These are phyloP conservation scores for Sternotherus odoratus DNA, from an alignment of 2,797 vertebrate species.

Conservation along the genomic window DNA sequence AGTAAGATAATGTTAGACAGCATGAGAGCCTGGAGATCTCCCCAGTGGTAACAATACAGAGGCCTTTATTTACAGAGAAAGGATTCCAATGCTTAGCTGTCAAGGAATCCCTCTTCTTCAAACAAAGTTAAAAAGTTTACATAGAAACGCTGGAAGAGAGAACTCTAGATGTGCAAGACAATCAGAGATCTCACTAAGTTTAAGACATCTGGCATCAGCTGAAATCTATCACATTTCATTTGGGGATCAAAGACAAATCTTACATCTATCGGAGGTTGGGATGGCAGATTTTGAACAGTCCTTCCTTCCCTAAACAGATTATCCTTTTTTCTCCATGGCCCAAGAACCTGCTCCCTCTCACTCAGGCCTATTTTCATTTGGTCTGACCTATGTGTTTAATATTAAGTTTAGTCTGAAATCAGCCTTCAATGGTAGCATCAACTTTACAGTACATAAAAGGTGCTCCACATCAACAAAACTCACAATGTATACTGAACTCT, in stretches of 20 bases:
- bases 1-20: neutral
- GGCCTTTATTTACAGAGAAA: conserved; percentile 56
- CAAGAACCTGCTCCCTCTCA: conserved; percentile 65
- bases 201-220: conserved; percentile 84
- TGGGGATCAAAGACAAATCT: conserved; percentile 80
- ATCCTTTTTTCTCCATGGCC: conserved; percentile 61
- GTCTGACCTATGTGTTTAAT: conserved; percentile 8
- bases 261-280: conserved; percentile 71
- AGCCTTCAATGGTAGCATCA: conserved; percentile 12
- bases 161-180: conserved; percentile 78
- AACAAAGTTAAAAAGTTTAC: conserved; percentile 68
- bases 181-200: conserved; percentile 77
- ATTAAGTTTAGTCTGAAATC: conserved; percentile 2
- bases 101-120: conserved; percentile 76
- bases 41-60: conserved; percentile 61
- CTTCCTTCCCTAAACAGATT: conserved; percentile 71
- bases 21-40: conserved; percentile 70
- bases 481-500: rapidly evolving
- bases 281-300: conserved; percentile 69
- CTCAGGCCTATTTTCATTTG: neutral
- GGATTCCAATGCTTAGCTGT: conserved; percentile 77
- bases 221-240: conserved; percentile 82
- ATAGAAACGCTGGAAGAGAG: conserved; percentile 80
- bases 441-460: neutral
- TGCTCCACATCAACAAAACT: neutral